Evolutionary conservation across 2,113 vertebrate species (phyloP), one percentile per base, ranked within the genome.

Genomic region (Bambusicola thoracicus): DNA sequence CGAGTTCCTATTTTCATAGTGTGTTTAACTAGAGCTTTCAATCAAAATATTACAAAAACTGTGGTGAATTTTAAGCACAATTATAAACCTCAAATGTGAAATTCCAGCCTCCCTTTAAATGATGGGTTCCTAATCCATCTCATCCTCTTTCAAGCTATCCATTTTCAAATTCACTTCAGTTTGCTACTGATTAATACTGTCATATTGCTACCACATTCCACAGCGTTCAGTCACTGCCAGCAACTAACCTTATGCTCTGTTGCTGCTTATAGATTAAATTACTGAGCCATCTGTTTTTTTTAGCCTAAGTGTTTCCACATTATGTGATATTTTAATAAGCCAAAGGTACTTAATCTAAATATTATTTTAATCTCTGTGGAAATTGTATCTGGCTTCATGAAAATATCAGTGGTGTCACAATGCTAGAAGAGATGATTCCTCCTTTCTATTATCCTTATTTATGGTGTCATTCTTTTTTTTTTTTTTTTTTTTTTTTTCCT

Each of bases 201-300:
- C 93, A 88, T 82, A 58, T 90, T 34, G 40, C 75, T 74, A 40
- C 65, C 89, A 78, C 44, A 29, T 75, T 92, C 82, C 73, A 72
- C 61, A 78, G 49, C 81, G 48, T 81, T 95, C 67, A 85, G 86
- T 95, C 95, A 97, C 76, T 95, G 94, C 96, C 96, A 96, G 43
- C 76, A 95, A 93, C 84, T 93, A 95, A 90, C 89, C 92, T 97
- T 96, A 94, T 93, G 77, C 75, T 92, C 46, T 92, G 76, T 41
- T 93, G 80, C 91, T 95, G 89, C 85, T 96, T 95, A 84, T 46
- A 75, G 93, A 97, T 97, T 97, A 95, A 97, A 96, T 95, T 97
- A 95, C 87, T 88, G 93, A 85, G 75, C 95, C 97, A 97, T 97
- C 95, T 97, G 61, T 41, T 95, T 97, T 94, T 74, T 89, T 41